These are phyloP conservation scores for Anthopleura sola DNA, from an alignment of 64 coral and sea anemone species.

Conservation along the genomic window DNA sequence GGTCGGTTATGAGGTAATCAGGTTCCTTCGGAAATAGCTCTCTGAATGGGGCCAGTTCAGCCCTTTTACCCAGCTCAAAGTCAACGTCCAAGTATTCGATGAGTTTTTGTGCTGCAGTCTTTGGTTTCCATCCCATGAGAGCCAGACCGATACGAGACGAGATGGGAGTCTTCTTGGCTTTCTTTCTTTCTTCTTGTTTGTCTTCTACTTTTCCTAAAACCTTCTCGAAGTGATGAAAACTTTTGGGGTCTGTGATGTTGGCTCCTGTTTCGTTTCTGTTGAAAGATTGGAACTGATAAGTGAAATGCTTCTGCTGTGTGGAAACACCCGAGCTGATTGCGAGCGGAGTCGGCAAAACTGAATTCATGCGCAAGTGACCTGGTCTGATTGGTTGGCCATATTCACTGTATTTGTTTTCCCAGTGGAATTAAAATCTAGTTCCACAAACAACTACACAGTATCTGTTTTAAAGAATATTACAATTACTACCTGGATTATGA, in stretches of 20 bases:
- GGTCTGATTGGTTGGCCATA: no score
- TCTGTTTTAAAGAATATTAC: no score
- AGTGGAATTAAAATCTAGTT: no score
- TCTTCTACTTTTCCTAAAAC: not conserved
- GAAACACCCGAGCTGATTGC: no score
- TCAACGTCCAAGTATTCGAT: not conserved
- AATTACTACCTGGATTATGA: no score
- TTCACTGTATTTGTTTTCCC: no score
- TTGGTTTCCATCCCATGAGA: conserved; percentile 22
- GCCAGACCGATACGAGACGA: not conserved
- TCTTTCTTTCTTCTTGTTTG: not conserved
- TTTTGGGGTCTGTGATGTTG: not conserved
- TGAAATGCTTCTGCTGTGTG: no score
- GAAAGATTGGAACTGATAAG: not conserved
- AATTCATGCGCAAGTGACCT: no score
- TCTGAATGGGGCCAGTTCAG: not conserved
- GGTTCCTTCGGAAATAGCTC: not conserved
- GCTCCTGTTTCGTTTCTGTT: not conserved
- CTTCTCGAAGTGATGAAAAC: not conserved
- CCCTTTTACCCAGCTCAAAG: not conserved
- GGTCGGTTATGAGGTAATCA: not conserved
- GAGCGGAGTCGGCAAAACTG: no score
- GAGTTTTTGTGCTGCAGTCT: not conserved
- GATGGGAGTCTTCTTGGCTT: not conserved
- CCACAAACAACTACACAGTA: no score